Percentiles rank a stretch among this genome's conserved stretches.
phyloP scores from a whole-genome alignment of 2,113 vertebrate species.

The Scopus umbretta region DNA sequence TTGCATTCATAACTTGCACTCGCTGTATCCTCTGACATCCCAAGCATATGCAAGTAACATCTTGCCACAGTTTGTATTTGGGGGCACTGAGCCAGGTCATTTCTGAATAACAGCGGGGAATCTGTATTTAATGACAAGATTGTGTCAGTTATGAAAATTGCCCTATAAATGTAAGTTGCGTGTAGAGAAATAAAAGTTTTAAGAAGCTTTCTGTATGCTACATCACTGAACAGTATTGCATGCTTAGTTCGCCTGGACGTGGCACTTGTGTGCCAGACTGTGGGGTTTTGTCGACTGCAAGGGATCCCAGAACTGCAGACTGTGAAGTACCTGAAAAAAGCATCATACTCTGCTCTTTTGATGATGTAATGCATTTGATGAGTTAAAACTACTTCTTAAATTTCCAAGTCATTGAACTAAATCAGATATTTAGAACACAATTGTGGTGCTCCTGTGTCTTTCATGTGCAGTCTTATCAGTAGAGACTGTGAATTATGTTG shows the following conservation, averaged over 20 bases:
- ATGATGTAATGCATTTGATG: background rate
- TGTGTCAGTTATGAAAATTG: background rate
- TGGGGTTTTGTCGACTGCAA: background rate
- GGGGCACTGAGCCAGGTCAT: rapidly evolving
- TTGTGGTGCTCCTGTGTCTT: background rate
- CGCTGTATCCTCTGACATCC: background rate
- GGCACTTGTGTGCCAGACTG: background rate
- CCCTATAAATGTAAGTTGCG: background rate
- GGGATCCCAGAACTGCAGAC: background rate
- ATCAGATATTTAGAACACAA: background rate
- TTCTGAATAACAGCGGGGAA: background rate
- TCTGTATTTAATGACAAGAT: background rate
- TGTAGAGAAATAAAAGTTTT: background rate
- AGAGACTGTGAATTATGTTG: background rate
- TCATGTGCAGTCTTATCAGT: background rate
- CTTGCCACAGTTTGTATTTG: background rate
- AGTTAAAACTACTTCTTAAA: background rate
- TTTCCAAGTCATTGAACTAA: background rate
- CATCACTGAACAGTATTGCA: background rate
- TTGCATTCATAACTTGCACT: background rate
- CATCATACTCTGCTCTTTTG: background rate
- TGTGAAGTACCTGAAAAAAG: background rate
- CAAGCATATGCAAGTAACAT: too few species aligned
- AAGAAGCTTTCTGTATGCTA: background rate
- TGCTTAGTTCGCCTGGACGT: background rate